phyloP scores from a whole-genome alignment of 2,797 vertebrate species.

The Notolabrus celidotus region DNA sequence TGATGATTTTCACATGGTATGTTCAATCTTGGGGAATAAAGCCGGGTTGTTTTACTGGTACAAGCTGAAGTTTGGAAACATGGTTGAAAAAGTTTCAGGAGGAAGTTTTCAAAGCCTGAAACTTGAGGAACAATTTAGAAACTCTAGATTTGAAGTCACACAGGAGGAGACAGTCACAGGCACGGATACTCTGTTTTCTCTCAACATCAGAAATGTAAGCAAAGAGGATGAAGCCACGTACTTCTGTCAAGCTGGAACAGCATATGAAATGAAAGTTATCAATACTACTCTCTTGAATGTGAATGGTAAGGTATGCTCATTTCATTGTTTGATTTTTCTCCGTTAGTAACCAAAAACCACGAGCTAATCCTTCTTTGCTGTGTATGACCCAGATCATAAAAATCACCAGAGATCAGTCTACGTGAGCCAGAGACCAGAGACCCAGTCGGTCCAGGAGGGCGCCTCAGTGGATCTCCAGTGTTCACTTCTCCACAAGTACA shows the following conservation, averaged over 20 bases:
- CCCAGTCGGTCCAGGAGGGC: not conserved
- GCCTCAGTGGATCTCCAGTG: constrained; percentile 52
- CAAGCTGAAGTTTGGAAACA: constrained; percentile 35
- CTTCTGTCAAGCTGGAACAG: constrained; percentile 48
- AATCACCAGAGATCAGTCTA: not conserved
- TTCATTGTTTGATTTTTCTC: not conserved
- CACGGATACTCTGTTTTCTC: fast-evolving
- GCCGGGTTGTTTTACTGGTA: constrained; percentile 36
- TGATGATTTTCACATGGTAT: constrained; percentile 16
- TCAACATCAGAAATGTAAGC: constrained; percentile 33
- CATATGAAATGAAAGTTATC: fast-evolving
- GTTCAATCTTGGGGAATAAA: fast-evolving
- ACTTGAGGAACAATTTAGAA: not conserved
- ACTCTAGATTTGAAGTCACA: not conserved
- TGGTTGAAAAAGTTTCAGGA: constrained; percentile 14
- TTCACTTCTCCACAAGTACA: constrained; percentile 15
- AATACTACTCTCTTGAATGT: constrained; percentile 31
- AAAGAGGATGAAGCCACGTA: constrained; percentile 67
- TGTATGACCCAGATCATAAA: constrained; percentile 28
- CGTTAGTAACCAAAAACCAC: not conserved
- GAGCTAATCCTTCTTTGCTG: not conserved
- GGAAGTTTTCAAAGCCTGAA: not conserved
- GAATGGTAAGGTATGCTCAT: constrained; percentile 36
- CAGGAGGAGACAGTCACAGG: too few relatives aligned
- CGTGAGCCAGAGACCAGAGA: constrained; percentile 28